Percentiles rank a stretch among this genome's conserved stretches.
Conservation (phyloP, 2,113 vertebrate species). For the Sciurus niger region DNA sequence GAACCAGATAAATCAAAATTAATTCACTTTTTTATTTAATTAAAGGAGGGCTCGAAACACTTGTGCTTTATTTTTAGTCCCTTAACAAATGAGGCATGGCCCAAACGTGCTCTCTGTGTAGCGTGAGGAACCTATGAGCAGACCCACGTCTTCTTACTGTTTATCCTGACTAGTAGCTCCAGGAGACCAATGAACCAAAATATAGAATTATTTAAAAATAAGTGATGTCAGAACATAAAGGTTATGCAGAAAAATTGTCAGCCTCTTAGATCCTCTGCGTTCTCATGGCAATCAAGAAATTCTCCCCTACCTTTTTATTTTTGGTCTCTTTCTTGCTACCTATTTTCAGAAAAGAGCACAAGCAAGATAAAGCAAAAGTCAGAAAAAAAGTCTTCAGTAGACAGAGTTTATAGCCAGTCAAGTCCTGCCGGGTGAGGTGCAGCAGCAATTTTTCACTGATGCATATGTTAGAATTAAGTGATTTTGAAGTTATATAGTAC, state of each 20-base stretch:
- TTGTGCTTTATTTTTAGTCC: neutral
- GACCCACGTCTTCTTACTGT: neutral
- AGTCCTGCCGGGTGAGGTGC: neutral
- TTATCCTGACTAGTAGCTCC: neutral
- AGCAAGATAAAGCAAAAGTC: neutral
- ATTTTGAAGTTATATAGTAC: neutral
- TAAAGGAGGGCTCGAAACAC: neutral
- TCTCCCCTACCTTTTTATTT: neutral
- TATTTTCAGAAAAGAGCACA: neutral
- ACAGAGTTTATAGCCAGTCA: neutral
- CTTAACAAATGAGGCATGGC: neutral
- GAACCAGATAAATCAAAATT: neutral
- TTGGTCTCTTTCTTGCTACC: neutral
- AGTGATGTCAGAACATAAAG: neutral
- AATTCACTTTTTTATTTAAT: neutral
- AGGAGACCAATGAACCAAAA: neutral
- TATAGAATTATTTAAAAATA: neutral
- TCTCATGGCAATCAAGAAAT: neutral
- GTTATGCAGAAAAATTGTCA: neutral
- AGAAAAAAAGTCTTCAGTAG: neutral
- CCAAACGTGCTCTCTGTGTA: no score
- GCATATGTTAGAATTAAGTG: neutral
- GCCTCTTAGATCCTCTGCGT: neutral
- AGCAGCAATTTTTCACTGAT: neutral
- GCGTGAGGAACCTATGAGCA: neutral